Percentiles rank a stretch among this genome's conserved stretches.
These are phyloP conservation scores for Piezodorus guildinii DNA, from an alignment of 1,140 invertebrate species.

Conservation along the genomic window DNA sequence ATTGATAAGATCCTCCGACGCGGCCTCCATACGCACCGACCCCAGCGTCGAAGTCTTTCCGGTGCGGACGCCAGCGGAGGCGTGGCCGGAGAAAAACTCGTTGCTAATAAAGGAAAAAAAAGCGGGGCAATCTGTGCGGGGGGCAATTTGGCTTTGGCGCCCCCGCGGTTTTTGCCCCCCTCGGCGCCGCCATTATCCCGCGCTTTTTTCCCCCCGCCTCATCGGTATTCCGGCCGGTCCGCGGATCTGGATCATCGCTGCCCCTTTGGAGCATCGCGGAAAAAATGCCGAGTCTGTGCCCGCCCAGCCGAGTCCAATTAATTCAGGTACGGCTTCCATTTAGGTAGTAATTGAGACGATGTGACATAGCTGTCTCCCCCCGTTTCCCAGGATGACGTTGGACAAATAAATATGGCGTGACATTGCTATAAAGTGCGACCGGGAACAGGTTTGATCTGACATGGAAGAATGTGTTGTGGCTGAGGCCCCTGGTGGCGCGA, in stretches of 20 bases:
- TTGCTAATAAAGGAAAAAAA: constrained; percentile 2
- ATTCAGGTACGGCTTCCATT: too few relatives aligned
- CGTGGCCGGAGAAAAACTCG: neutral
- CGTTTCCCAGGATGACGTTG: too few relatives aligned
- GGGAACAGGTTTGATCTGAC: too few relatives aligned
- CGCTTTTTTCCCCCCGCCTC: neutral
- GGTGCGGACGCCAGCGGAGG: neutral
- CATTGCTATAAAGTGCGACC: too few relatives aligned
- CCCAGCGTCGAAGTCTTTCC: constrained; percentile 2
- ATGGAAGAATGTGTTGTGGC: too few relatives aligned
- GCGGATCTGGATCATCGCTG: constrained; percentile 1
- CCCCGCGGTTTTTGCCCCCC: neutral
- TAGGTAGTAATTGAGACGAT: too few relatives aligned
- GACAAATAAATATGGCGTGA: too few relatives aligned
- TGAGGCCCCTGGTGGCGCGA: too few relatives aligned
- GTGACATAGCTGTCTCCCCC: too few relatives aligned
- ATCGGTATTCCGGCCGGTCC: neutral
- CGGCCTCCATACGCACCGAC: too few relatives aligned
- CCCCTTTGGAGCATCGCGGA: neutral
- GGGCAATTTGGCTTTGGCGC: constrained; percentile 2
- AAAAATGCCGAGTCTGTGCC: neutral
- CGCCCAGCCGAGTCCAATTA: too few relatives aligned
- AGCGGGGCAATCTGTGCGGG: neutral
- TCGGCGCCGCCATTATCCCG: neutral
- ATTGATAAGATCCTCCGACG: too few relatives aligned